phyloP scores from a whole-genome alignment of 1,140 invertebrate species.

The Zaprionus kolodkinae region DNA sequence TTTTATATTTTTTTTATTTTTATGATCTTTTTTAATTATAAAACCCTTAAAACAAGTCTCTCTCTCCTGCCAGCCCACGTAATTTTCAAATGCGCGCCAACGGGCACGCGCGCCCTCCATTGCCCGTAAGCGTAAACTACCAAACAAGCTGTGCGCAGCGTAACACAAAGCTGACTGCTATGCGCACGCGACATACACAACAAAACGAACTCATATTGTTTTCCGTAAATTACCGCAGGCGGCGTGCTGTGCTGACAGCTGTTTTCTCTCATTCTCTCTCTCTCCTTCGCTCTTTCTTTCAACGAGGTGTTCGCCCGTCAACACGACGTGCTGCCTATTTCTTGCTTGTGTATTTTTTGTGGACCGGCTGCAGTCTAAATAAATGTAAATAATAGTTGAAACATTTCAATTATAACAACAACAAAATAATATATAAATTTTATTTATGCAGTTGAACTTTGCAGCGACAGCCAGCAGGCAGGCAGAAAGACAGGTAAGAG shows the following conservation, averaged over 20 bases:
- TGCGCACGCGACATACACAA: background rate
- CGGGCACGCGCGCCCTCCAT: constrained; percentile 18
- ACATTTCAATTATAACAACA: constrained; percentile 2
- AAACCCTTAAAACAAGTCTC: too few relatives aligned
- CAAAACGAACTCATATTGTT: background rate
- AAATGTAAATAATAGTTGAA: constrained; percentile 18
- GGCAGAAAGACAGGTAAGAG: constrained; percentile 1
- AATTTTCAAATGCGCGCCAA: constrained; percentile 29
- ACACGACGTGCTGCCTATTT: constrained; percentile 26
- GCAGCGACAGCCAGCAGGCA: background rate
- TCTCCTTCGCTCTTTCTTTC: constrained; percentile 47
- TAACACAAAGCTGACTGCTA: constrained; percentile 44
- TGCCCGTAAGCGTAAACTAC: constrained; percentile 11
- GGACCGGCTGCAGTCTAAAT: constrained; percentile 13
- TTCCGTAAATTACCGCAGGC: constrained; percentile 4
- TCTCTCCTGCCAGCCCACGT: background rate
- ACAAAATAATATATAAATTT: constrained; percentile 1
- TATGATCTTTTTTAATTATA: too few relatives aligned
- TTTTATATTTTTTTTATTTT: too few relatives aligned
- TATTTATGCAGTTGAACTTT: background rate
- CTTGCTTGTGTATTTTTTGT: constrained; percentile 9
- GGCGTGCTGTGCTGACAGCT: constrained; percentile 15
- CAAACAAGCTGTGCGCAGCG: background rate
- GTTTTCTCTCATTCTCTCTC: background rate
- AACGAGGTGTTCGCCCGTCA: constrained; percentile 49